phyloP scores from a whole-genome alignment of 1,140 invertebrate genomes.

The Drosophila novamexicana region DNA sequence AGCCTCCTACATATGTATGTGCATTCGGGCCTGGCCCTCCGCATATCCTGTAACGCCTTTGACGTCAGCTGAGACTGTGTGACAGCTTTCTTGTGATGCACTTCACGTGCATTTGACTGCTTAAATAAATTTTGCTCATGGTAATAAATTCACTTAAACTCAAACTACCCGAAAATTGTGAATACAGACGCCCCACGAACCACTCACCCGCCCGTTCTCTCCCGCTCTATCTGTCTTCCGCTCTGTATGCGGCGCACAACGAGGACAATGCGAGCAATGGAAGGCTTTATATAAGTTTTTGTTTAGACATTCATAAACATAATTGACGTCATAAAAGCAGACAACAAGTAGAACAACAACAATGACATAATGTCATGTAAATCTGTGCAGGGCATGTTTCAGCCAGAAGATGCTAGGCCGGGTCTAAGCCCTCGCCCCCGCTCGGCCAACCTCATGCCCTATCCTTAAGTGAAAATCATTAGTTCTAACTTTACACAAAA shows the following conservation, averaged over 20 bases:
- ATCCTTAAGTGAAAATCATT: slow-evolving; percentile 72
- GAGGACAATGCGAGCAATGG: slow-evolving; percentile 49
- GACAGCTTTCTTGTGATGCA: slow-evolving; percentile 78
- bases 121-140: slow-evolving; percentile 82
- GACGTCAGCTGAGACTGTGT: slow-evolving; percentile 49
- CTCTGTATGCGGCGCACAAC: slow-evolving; percentile 20
- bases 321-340: slow-evolving; percentile 82
- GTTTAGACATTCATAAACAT: slow-evolving; percentile 83
- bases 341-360: slow-evolving; percentile 62
- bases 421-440: background rate
- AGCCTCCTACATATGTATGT: slow-evolving; percentile 45
- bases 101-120: slow-evolving; percentile 82
- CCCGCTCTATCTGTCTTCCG: no score
- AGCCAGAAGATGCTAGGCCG: background rate
- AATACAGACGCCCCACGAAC: background rate
- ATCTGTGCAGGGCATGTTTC: slow-evolving; percentile 65
- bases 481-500: slow-evolving; percentile 75
- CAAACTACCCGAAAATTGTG: slow-evolving; percentile 53
- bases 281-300: slow-evolving; percentile 76
- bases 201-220: no score
- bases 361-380: slow-evolving; percentile 82
- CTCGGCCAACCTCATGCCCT: slow-evolving; percentile 4
- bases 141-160: slow-evolving; percentile 82
- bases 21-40: slow-evolving; percentile 25
- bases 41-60: slow-evolving; percentile 29